A percentile compares a stretch with the other conserved stretches of the same genome.
Evolutionary conservation across 2,113 vertebrate genomes (phyloP).

Genomic region (Todiramphus chloris): DNA sequence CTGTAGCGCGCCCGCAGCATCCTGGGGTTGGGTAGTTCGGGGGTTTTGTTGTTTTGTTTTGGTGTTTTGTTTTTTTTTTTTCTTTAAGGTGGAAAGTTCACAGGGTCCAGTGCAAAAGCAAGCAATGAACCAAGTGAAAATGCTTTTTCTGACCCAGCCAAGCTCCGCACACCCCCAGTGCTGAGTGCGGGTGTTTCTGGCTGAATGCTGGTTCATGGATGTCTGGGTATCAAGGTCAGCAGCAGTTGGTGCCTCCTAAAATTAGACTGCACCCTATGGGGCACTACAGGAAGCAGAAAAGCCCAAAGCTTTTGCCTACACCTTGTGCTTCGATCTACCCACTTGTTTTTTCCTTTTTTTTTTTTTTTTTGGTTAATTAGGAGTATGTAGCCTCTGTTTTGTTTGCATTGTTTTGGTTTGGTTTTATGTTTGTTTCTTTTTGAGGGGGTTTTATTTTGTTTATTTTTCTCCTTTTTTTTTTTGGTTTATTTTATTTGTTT

Average conservation of each 20-base stretch:
- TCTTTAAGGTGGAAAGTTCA: background rate
- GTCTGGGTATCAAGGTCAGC: slow-evolving; percentile 10
- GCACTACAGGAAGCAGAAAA: slow-evolving; percentile 27
- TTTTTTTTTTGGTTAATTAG: background rate
- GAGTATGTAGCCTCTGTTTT: slow-evolving; percentile 42
- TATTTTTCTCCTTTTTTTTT: background rate
- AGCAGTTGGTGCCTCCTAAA: slow-evolving; percentile 21
- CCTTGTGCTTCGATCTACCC: slow-evolving; percentile 44
- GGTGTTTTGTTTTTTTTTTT: background rate
- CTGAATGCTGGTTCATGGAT: background rate
- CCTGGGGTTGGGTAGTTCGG: background rate
- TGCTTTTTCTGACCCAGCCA: slow-evolving; percentile 21
- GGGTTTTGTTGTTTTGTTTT: background rate
- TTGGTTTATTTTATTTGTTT: background rate
- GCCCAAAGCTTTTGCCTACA: background rate
- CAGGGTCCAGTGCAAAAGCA: slow-evolving; percentile 56
- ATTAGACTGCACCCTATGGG: slow-evolving; percentile 5
- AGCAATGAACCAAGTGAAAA: slow-evolving; percentile 19
- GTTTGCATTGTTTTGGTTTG: no score
- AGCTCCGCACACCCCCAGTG: background rate
- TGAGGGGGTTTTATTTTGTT: background rate
- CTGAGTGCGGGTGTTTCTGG: fast-evolving
- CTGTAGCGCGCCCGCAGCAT: slow-evolving; percentile 28
- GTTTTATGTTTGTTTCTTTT: background rate
- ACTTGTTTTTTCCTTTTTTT: background rate